Evolutionary conservation across 1,140 invertebrate genomes (phyloP), one percentile per base, ranked within the genome.

Genomic region (Phymorhynchus buccinoides): DNA sequence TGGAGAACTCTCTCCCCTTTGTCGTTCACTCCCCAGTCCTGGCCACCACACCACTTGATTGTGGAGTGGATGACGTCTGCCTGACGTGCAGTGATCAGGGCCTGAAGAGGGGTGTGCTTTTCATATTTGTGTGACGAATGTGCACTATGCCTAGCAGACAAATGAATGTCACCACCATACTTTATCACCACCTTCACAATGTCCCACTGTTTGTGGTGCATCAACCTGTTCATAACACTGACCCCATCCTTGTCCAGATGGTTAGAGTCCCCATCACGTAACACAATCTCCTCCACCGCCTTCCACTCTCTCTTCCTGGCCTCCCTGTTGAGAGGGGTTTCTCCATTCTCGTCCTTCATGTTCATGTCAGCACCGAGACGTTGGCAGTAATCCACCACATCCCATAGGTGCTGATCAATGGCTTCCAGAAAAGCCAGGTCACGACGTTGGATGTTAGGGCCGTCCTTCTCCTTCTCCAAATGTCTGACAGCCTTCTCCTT

Each of bases 321-420:
- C 75, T 32, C 75, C 75, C 41, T 78, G 39, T 78, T 9, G 3
- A 78, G 35, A 32, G 41, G 41, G 30, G 75, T 78, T 32, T 78
- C 35, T 1, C 75, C 75, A 7, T 41, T 37, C 30, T 32, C 75
- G 39, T 78, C 75, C 75, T 44, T 12, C 75, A 42, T 78, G 75
- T 78, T 42, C 39, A 78, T 78, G 75, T 78, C 75, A 41, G 75
- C 75, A 1, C 22, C 14, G 39, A 22, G 41, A 78, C 6, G 75
- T 12, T 78, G 75, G 39, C 75, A 78, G 75, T 42, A 42, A 9
- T 41, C 41, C 75, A 78, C 75, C 75, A 78, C 41, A 44, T 78
- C 75, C 75, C 75, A 78, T 39, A 37, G 37, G 75, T 78, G 75
- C 3, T n/a, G 37, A 3, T 41, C 75, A 41, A 42, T 37, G 75